These are phyloP conservation scores for Euglossa dilemma DNA, from an alignment of 1,140 invertebrate genomes.

Conservation along the genomic window DNA sequence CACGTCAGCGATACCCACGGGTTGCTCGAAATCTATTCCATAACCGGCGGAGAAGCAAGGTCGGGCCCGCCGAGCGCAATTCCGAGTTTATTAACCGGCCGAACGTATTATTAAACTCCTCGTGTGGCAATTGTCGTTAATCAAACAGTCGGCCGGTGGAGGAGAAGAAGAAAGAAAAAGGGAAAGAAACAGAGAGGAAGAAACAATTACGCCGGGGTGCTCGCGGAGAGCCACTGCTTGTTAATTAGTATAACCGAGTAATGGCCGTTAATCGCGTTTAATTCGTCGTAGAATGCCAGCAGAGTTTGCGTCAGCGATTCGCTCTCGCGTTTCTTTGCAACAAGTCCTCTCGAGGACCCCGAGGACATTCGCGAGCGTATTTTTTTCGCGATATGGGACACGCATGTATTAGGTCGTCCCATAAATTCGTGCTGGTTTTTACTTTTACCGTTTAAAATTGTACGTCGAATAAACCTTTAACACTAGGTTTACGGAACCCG, in stretches of 20 bases:
- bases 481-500: too few relatives aligned
- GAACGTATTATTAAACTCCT: background rate
- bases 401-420: too few relatives aligned
- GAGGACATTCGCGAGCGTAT: background rate
- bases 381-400: slow-evolving; percentile 8
- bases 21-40: slow-evolving; percentile 50
- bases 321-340: slow-evolving; percentile 38
- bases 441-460: too few relatives aligned
- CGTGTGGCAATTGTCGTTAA: slow-evolving; percentile 20
- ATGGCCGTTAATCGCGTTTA: slow-evolving; percentile 62
- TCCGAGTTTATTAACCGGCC: background rate
- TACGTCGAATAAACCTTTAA: too few relatives aligned
- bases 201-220: slow-evolving; percentile 8
- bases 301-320: slow-evolving; percentile 43
- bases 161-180: background rate
- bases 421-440: too few relatives aligned
- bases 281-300: slow-evolving; percentile 36
- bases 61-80: background rate
- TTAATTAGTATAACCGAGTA: slow-evolving; percentile 56
- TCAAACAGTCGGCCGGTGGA: background rate
- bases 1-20: background rate
- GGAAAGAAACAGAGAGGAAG: too few relatives aligned
- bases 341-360: background rate
- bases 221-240: slow-evolving; percentile 17
- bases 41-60: slow-evolving; percentile 1